These are phyloP conservation scores for Scelioninae gen. 1 DNA, from an alignment of 2,888 invertebrate genomes.

Conservation along the genomic window DNA sequence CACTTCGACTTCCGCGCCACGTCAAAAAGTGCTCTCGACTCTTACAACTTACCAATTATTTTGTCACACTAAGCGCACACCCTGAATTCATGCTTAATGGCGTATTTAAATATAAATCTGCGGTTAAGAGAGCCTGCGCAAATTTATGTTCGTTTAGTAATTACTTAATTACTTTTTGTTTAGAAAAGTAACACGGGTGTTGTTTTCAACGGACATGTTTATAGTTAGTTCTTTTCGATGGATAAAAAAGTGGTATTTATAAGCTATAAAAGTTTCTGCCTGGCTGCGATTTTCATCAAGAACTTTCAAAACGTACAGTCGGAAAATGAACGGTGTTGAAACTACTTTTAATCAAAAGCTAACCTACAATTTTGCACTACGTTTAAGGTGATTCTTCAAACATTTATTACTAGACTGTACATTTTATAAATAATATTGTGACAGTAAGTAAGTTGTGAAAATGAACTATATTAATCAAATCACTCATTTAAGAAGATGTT, in stretches of 20 bases:
- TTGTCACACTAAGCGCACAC: conserved; percentile 59
- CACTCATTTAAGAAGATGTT: too few species aligned
- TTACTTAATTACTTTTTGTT: conserved; percentile 57
- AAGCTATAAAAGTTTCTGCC: too few species aligned
- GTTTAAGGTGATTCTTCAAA: too few species aligned
- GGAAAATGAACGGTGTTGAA: too few species aligned
- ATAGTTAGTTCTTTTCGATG: conserved; percentile 20
- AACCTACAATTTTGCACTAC: too few species aligned
- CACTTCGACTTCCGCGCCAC: conserved; percentile 50
- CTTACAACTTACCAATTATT: conserved; percentile 59
- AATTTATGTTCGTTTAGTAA: conserved; percentile 31
- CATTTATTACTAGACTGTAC: too few species aligned
- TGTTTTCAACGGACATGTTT: conserved; percentile 45
- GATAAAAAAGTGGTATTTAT: neutral
- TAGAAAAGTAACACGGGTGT: conserved; percentile 34
- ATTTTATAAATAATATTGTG: too few species aligned
- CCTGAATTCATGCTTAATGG: conserved; percentile 56
- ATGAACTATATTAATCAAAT: too few species aligned
- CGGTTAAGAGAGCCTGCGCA: neutral
- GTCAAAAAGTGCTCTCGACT: conserved; percentile 50
- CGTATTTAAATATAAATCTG: conserved; percentile 61
- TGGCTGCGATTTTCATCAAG: too few species aligned
- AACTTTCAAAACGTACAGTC: too few species aligned
- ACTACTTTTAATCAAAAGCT: too few species aligned
- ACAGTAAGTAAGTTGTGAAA: too few species aligned